phyloP scores from a whole-genome alignment of 2,888 invertebrate genomes.

The Dastarcus helophoroides region DNA sequence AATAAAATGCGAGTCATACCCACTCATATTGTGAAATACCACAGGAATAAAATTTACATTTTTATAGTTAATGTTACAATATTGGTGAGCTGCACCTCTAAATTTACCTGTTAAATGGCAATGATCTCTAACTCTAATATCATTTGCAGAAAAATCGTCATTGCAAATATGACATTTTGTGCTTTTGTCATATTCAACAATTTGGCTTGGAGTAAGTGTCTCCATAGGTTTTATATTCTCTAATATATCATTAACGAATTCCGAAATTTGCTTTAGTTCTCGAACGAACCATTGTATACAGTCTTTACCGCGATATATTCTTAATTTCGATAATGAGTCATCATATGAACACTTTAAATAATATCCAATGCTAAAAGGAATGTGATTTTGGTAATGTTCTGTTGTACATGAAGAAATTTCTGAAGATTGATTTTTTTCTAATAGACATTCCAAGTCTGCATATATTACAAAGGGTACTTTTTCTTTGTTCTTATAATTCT shows the following conservation, averaged over 20 bases:
- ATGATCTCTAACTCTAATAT: constrained; percentile 21
- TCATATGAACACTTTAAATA: constrained; percentile 20
- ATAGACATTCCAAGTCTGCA: constrained; percentile 1
- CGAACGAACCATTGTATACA: constrained; percentile 17
- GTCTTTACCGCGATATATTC: constrained; percentile 14
- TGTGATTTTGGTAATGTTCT: constrained; percentile 12
- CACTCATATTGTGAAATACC: constrained; percentile 24
- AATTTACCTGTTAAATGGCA: constrained; percentile 22
- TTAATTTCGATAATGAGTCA: constrained; percentile 15
- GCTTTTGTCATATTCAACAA: constrained; percentile 6
- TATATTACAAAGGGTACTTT: background rate
- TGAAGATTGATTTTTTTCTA: background rate
- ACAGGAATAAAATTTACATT: constrained; percentile 22
- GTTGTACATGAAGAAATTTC: no score
- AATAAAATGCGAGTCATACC: constrained; percentile 25
- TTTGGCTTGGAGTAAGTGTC: constrained; percentile 3
- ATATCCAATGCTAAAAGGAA: constrained; percentile 16
- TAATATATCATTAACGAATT: constrained; percentile 12
- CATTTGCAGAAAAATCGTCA: constrained; percentile 9
- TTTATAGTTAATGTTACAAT: constrained; percentile 27
- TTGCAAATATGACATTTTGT: constrained; percentile 18
- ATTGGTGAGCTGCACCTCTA: constrained; percentile 20
- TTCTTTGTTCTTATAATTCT: background rate
- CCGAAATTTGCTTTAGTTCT: constrained; percentile 13
- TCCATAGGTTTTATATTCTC: constrained; percentile 13